Base-by-base conservation (phyloP, 2,113 vertebrate species). In the Cyphomyrus discorhynchus region DNA sequence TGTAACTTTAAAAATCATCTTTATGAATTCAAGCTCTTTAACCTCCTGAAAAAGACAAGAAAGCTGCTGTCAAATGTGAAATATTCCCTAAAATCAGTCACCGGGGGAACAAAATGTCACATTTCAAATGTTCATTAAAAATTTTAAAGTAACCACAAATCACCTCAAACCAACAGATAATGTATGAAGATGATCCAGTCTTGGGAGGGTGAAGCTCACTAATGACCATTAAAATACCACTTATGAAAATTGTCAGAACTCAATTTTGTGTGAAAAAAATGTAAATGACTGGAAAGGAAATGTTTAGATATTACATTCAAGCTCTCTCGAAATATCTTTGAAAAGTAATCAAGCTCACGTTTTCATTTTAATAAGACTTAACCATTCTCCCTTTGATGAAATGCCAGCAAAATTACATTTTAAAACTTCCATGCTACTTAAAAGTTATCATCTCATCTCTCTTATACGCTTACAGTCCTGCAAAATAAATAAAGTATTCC, bases 401-500 rank as follows among this genome's bases (percentile, higher is more conserved):
- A 90, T 70, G 27, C 62, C 52, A 53, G 62, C 31, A 42, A 88
- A 90, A 83, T 90, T 82, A 83, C 86, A 90, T 90, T 80, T 88
- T 62, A 62, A 84, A 90, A 77, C 70, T 47, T 42, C 52, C 53
- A 50, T n/a, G 52, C 45, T 62, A 90, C 77, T 90, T 90, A 77
- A 88, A 88, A 35, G 47, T 56, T 88, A 88, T 82, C 50, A 84
- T 89, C 74, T 87, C 31, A 74, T 35, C 35, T 82, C 50, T 66
- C 74, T 83, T 83, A 58, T 35, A 88, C 50, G 50, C 86, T 88
- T 42, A 58, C 27, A 50, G 49, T 31, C 52, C 39, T 87, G 66
- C 47, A 15, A 17, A 87, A 90, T 84, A 62, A 90, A 88, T 90
- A 88, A 90, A 90, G 88, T 84, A 82, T 58, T 46, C 52, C n/a